Evolutionary conservation across 2,888 invertebrate species (phyloP).

Genomic region (Mamestra brassicae): DNA sequence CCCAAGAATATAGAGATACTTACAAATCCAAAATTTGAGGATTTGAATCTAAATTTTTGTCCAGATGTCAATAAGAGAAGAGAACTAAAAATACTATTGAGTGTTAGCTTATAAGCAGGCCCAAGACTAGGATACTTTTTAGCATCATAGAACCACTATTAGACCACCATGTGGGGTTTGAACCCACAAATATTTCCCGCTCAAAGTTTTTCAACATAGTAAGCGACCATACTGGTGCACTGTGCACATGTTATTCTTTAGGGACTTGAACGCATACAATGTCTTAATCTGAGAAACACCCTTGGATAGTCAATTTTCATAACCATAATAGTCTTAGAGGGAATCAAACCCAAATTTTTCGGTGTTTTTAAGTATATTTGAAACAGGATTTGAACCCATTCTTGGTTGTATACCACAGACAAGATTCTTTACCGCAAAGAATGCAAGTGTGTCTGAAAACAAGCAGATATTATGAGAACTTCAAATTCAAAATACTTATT

Average conservation of each 20-base stretch:
- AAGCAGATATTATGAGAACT: background rate
- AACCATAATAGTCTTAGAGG: background rate
- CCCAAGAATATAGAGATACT: background rate
- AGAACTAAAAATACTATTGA: too few relatives aligned
- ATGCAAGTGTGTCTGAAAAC: background rate
- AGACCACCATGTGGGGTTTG: conserved; percentile 4
- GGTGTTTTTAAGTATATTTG: too few relatives aligned
- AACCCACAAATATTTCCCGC: conserved; percentile 19
- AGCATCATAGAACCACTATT: background rate
- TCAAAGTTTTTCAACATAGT: background rate
- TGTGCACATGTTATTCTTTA: background rate
- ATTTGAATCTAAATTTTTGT: background rate
- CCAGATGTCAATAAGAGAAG: background rate
- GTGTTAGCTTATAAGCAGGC: background rate
- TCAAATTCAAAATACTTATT: background rate
- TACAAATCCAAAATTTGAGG: background rate
- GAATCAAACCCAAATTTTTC: conserved; percentile 25
- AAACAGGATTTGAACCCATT: background rate
- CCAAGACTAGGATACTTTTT: background rate
- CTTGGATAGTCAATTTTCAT: background rate
- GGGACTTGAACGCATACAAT: conserved; percentile 2
- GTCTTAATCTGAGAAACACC: background rate
- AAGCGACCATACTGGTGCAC: conserved; percentile 9
- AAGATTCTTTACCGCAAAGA: background rate
- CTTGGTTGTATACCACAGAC: background rate